Evolutionary conservation across 1,140 invertebrate genomes (phyloP).

Genomic region (roundworm (Caenorhabditis elegans)): WBcel235 BX284604.4:7979501-7980000

Average conservation of each 20-base stretch:
- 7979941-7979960: slow-evolving; percentile 9
- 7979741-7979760: not conserved
- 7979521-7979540: too few relatives aligned
- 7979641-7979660: not conserved
- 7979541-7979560: too few relatives aligned
- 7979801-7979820: not conserved
- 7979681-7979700: not conserved
- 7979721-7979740: slow-evolving; percentile 31
- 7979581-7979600: too few relatives aligned
- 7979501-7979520: too few relatives aligned
- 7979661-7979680: slow-evolving; percentile 19
- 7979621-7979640: not conserved
- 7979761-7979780: not conserved
- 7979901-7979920: not conserved
- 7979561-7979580: too few relatives aligned
- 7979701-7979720: slow-evolving; percentile 13
- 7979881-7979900: not conserved
- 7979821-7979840: not conserved
- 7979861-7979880: not conserved
- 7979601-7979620: not conserved
- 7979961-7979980: slow-evolving; percentile 12
- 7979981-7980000: not conserved
- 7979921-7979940: not conserved
- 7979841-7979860: not conserved
- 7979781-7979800: not conserved